Conservation (phyloP, 2,113 vertebrate genomes). For the Dicaeum eximium region DNA sequence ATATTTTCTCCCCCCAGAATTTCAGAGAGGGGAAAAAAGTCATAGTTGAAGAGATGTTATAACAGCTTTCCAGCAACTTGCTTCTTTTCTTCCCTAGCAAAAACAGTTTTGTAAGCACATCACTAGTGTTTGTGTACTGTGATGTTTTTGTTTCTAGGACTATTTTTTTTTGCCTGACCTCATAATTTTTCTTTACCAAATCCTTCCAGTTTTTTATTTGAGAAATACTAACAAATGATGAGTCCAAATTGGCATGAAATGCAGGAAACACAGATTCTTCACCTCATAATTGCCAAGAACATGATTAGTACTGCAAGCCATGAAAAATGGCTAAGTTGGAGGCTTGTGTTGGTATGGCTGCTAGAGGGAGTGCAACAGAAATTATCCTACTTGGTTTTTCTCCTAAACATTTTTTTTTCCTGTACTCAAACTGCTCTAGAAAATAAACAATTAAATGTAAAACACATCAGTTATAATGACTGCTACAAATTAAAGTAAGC, state of each 20-base stretch:
- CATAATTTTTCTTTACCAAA: neutral
- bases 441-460: neutral
- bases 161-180: neutral
- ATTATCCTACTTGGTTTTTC: neutral
- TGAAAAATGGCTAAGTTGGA: neutral
- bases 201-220: neutral
- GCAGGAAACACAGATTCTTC: neutral
- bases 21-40: neutral
- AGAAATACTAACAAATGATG: neutral
- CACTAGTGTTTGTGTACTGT: conserved; percentile 25
- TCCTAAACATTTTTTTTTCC: neutral
- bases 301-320: neutral
- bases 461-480: neutral
- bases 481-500: neutral
- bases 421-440: neutral
- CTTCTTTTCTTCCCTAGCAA: neutral
- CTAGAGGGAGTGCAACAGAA: neutral
- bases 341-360: neutral
- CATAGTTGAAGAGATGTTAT: neutral
- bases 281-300: conserved; percentile 9
- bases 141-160: conserved; percentile 45
- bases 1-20: neutral
- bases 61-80: neutral
- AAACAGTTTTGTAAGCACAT: neutral
- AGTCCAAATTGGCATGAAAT: conserved; percentile 3